Evolutionary conservation across 2,113 vertebrate species (phyloP).

Genomic region (Notechis scutatus): DNA sequence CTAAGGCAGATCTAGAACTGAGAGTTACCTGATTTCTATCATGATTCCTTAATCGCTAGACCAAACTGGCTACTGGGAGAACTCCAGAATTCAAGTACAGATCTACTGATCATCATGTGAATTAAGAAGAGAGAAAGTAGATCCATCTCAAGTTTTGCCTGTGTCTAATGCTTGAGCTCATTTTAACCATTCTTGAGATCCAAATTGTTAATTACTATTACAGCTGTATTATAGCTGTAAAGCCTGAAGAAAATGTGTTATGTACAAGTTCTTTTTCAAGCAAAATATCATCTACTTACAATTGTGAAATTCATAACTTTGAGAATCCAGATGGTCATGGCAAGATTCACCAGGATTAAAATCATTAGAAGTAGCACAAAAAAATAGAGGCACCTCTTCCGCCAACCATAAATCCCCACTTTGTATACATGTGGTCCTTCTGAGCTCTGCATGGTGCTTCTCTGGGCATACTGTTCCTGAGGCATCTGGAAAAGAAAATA

Average conservation of each 20-base stretch:
- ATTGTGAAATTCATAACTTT: conserved; percentile 99
- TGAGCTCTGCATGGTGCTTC: conserved; percentile 88
- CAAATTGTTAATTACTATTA: fast-evolving
- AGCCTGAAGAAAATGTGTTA: conserved; percentile 27
- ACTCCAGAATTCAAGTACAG: background rate
- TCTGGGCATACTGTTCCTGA: conserved; percentile 94
- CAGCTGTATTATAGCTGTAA: background rate
- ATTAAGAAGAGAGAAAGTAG: background rate
- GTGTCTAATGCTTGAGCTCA: background rate
- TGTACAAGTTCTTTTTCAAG: conserved; percentile 3
- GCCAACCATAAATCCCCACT: conserved; percentile 99
- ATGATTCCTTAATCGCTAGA: background rate
- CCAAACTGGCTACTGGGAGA: background rate
- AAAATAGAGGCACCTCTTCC: conserved; percentile 99
- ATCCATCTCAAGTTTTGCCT: background rate
- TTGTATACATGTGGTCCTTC: conserved; percentile 96
- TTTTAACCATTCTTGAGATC: background rate
- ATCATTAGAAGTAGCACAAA: conserved; percentile 98
- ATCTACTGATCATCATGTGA: background rate
- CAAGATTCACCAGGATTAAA: conserved; percentile 97
- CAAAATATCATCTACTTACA: conserved; percentile 78
- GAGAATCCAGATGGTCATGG: conserved; percentile 99
- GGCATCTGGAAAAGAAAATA: conserved; percentile 82
- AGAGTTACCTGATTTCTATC: background rate
- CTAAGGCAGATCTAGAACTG: background rate